Conservation (phyloP, 2,888 invertebrate species). For the Ametastegia equiseti region DNA sequence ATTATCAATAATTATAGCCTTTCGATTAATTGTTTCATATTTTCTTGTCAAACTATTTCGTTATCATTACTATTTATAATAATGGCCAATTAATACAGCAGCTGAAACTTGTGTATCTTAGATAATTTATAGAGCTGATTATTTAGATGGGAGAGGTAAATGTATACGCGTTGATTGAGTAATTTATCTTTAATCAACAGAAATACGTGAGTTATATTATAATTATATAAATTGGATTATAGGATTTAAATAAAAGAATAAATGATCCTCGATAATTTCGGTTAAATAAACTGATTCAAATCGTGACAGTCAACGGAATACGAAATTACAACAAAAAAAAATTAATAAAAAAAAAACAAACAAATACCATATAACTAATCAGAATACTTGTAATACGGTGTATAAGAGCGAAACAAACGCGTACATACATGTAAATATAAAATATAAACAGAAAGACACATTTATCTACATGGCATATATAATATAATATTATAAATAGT, state of each 20-base stretch:
- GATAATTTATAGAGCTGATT: constrained; percentile 40
- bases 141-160: constrained; percentile 9
- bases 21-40: neutral
- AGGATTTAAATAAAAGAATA: neutral
- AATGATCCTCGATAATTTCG: neutral
- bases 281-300: too few relatives aligned
- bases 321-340: too few relatives aligned
- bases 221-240: too few relatives aligned
- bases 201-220: too few relatives aligned
- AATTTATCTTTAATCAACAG: too few relatives aligned
- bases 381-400: constrained; percentile 22
- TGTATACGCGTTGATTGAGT: neutral
- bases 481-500: too few relatives aligned
- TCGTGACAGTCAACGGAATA: too few relatives aligned
- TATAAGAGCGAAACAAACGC: neutral
- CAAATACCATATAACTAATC: neutral
- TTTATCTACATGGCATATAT: constrained; percentile 21
- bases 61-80: neutral
- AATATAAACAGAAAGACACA: constrained; percentile 9
- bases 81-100: constrained; percentile 2
- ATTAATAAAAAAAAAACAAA: neutral
- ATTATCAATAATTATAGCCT: neutral
- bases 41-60: neutral
- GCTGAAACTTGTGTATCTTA: constrained; percentile 35
- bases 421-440: constrained; percentile 10